Evolutionary conservation across 2,888 invertebrate species (phyloP), one percentile per base, ranked within the genome.

Genomic region (Lasius platythorax): DNA sequence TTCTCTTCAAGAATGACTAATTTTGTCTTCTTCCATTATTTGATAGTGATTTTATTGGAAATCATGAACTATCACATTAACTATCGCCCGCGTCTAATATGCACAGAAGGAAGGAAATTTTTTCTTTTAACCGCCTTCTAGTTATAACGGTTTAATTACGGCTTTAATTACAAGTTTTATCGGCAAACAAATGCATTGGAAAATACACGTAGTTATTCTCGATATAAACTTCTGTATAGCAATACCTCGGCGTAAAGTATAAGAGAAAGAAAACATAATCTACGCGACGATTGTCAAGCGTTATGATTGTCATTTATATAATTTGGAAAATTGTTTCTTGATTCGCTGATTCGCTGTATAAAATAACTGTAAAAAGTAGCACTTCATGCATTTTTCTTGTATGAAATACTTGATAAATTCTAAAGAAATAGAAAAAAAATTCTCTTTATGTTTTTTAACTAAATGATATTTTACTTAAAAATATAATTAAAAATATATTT

Each of bases 61-160:
- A 79, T 76, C 0, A 12, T 66, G 66, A 76, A 53, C 50, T 61
- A 66, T 75, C 46, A 15, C 53, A 11, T 50, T 43, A 66, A 66
- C 3, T 30, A 18, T 68, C 30, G 68, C 30, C 9, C 30, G 30
- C 50, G 18, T 70, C 33, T 46, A 33, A 43, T 30, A n/a, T 1
- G 3, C 9, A 30, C 18, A 46, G 43, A 30, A 11, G 23, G 43
- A 68, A 15, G 2, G 3, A 43, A n/a, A 46, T 70, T 43, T 6
- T 18, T 58, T 58, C 58, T 70, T 78, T 79, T 33, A 23, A 0
- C 56, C 3, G 9, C 33, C 50, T 63, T 84, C 73, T 79, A 67
- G 68, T 84, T 79, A 84, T 61, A 12, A 72, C 56, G 85, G 53
- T 86, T 88, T 90, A 90, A 89, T 89, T 90, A 87, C 82, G 81